Conservation (phyloP, 2,888 invertebrate species). For the Scelioninae gen. 1 region DNA sequence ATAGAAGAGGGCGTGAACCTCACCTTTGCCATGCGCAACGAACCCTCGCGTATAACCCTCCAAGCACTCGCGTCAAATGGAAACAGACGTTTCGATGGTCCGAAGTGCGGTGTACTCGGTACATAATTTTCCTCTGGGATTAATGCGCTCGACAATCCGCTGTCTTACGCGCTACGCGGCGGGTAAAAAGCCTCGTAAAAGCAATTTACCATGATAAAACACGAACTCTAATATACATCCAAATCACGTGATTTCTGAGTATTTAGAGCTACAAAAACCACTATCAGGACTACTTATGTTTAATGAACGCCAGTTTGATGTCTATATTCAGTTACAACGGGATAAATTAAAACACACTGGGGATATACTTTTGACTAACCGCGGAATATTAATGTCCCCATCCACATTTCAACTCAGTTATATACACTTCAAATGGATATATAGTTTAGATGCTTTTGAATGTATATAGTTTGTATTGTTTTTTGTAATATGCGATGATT, state of each 20-base stretch:
- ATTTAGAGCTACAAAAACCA: conserved; percentile 55
- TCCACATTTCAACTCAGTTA: conserved; percentile 24
- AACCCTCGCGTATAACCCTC: conserved; percentile 58
- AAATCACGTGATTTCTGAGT: conserved; percentile 68
- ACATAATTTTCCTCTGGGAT: conserved; percentile 68
- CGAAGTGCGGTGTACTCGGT: conserved; percentile 40
- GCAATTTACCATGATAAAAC: conserved; percentile 67
- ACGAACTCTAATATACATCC: conserved; percentile 58
- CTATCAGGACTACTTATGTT: conserved; percentile 58
- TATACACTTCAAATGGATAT: too few species aligned
- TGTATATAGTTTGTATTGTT: too few species aligned
- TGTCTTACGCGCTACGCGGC: conserved; percentile 53
- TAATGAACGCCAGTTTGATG: conserved; percentile 50
- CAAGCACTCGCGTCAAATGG: conserved; percentile 64
- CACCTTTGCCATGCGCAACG: conserved; percentile 77
- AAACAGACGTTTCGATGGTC: conserved; percentile 65
- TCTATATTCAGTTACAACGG: conserved; percentile 37
- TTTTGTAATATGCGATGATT: too few species aligned
- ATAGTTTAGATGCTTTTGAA: too few species aligned
- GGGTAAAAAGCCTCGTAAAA: conserved; percentile 65
- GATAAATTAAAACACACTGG: conserved; percentile 52
- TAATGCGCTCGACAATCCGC: conserved; percentile 64
- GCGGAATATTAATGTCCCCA: conserved; percentile 31
- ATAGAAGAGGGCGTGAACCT: conserved; percentile 76
- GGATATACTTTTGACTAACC: conserved; percentile 47